These are phyloP conservation scores for Hydropsyche betteni DNA, from an alignment of 2,888 invertebrate species.

Conservation along the genomic window DNA sequence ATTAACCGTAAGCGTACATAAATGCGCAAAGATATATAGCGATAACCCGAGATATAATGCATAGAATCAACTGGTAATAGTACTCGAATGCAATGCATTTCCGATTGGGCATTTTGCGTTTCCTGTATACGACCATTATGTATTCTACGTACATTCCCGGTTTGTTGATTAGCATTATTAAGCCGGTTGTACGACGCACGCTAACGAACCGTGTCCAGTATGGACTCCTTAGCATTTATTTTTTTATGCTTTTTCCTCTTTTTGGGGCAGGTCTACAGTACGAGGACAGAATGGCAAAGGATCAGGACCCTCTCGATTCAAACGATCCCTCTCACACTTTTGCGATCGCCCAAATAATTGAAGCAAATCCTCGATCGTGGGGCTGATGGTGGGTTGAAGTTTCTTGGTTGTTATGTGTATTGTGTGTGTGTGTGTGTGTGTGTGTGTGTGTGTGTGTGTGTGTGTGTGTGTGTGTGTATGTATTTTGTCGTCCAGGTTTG, in stretches of 20 bases:
- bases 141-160: constrained; percentile 44
- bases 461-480: too few relatives aligned
- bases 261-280: constrained; percentile 14
- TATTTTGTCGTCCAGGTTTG: too few relatives aligned
- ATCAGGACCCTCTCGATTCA: neutral
- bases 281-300: constrained; percentile 46
- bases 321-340: too few relatives aligned
- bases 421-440: too few relatives aligned
- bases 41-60: too few relatives aligned
- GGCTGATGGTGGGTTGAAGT: neutral
- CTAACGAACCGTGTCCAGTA: constrained; percentile 51
- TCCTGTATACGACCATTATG: constrained; percentile 30
- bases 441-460: too few relatives aligned
- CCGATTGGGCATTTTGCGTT: neutral
- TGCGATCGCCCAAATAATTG: constrained; percentile 44
- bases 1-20: too few relatives aligned
- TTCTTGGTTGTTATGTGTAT: neutral
- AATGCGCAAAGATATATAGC: too few relatives aligned
- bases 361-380: constrained; percentile 40
- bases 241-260: constrained; percentile 16
- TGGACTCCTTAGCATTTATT: constrained; percentile 24
- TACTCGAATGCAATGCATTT: too few relatives aligned
- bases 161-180: constrained; percentile 50
- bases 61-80: too few relatives aligned
- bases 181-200: constrained; percentile 29